phyloP scores from a whole-genome alignment of 2,888 invertebrate genomes.

The Lithosia quadra region DNA sequence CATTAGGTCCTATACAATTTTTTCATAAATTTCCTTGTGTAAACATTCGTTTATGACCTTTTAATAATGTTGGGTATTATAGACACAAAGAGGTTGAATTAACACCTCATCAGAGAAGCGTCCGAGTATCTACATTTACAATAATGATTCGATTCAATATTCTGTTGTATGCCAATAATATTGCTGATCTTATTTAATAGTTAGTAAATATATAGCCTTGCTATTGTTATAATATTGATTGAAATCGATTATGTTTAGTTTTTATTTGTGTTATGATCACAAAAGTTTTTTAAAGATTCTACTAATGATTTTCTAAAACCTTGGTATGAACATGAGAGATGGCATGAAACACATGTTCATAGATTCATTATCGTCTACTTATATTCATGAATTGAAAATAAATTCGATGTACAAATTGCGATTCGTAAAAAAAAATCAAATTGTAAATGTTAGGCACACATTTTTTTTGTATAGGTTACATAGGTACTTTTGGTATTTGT shows the following conservation, averaged over 20 bases:
- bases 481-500: too few relatives aligned
- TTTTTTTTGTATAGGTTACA: too few relatives aligned
- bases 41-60: background rate
- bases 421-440: background rate
- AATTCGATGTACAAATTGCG: background rate
- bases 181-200: background rate
- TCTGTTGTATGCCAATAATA: background rate
- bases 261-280: background rate
- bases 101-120: background rate
- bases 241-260: background rate
- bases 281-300: background rate
- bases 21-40: background rate
- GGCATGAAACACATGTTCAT: background rate
- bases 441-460: too few relatives aligned
- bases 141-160: conserved; percentile 4
- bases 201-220: background rate
- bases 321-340: background rate
- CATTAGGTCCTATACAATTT: background rate
- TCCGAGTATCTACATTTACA: background rate
- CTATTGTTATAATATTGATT: background rate
- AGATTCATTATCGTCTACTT: background rate
- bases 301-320: background rate
- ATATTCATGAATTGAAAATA: too few relatives aligned
- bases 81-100: background rate
- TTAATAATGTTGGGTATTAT: background rate